Base-by-base conservation (phyloP, 2,888 invertebrate species). In the Molanna angustata region DNA sequence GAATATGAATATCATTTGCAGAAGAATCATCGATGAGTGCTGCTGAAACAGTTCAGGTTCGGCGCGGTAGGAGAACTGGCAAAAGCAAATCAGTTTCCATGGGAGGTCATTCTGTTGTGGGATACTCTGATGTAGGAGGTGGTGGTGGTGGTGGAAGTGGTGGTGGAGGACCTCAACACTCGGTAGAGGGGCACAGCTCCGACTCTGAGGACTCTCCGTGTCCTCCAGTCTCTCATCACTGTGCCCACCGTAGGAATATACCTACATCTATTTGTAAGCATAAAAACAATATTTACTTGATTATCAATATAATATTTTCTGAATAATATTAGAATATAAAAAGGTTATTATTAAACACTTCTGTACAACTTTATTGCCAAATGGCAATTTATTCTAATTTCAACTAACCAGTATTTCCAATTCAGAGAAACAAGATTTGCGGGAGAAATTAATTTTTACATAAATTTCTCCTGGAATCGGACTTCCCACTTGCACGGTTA, bases 11-110 rank as follows among this genome's bases (percentile, higher is more conserved):
- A n/a, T n/a, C 35, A 35, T 13, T 48, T 41, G n/a, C 45, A 57
- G 57, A 57, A 27, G 54, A 58, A 19, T 49, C 54, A 14, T 49
- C 46, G 16, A 31, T 56, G 42, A 56, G 56, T 22, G 48, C 52
- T 17, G 55, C 55, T 14, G 56, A 53, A 27, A 48, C 53, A 17
- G 56, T 50, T 27, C 39, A 37, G 18, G 48, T 22, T 37, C 16
- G 48, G 17, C 32, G 54, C 18, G 42, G 45, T 4, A 35, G 49
- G n/a, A 37, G 50, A 17, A 39, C 45, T 7, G 13, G 27, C 1
- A 32, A 16, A 11, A 41, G 31, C 14, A 39, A 39, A 17, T 14
- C 50, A 17, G 14, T 16, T 16, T 45, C 45, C 47, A 35, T 11
- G 9, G 35, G 35, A 6, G 14, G 35, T 35, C 35, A 35, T 13